Conservation (phyloP, 92 coral and sea anemone species). For the Heliopora coerulea region DNA sequence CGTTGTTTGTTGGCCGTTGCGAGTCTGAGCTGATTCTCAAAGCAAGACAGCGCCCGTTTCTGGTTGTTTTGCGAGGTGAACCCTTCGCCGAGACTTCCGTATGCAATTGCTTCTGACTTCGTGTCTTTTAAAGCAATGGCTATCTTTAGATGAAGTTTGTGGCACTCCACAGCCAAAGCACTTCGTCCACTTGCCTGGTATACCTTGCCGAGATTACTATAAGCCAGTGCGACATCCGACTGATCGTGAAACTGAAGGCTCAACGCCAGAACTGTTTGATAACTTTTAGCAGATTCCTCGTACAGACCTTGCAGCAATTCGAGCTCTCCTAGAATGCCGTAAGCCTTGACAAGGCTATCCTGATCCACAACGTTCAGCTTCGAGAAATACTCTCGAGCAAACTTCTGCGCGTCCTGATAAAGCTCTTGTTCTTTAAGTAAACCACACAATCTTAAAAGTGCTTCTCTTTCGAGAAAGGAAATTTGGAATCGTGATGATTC, state of each 20-base stretch:
- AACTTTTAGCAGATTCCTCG: constrained; percentile 9
- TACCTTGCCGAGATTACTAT: constrained; percentile 21
- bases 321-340: constrained; percentile 21
- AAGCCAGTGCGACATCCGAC: not conserved
- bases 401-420: constrained; percentile 15
- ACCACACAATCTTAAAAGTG: constrained; percentile 6
- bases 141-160: constrained; percentile 6
- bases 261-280: constrained; percentile 25
- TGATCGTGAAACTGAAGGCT: constrained; percentile 24
- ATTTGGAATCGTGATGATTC: not conserved
- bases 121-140: constrained; percentile 4
- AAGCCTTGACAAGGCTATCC: constrained; percentile 16
- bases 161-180: constrained; percentile 17
- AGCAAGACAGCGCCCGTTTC: constrained; percentile 9
- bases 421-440: constrained; percentile 20
- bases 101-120: constrained; percentile 22
- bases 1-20: constrained; percentile 13
- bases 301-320: constrained; percentile 2
- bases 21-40: constrained; percentile 24
- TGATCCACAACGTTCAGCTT: constrained; percentile 24
- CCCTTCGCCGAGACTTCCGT: constrained; percentile 1
- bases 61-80: constrained; percentile 4
- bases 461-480: not conserved
- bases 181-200: constrained; percentile 1
- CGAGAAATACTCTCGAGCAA: constrained; percentile 18